Evolutionary conservation across 2,888 invertebrate genomes (phyloP).

Genomic region (Eupithecia centaureata): DNA sequence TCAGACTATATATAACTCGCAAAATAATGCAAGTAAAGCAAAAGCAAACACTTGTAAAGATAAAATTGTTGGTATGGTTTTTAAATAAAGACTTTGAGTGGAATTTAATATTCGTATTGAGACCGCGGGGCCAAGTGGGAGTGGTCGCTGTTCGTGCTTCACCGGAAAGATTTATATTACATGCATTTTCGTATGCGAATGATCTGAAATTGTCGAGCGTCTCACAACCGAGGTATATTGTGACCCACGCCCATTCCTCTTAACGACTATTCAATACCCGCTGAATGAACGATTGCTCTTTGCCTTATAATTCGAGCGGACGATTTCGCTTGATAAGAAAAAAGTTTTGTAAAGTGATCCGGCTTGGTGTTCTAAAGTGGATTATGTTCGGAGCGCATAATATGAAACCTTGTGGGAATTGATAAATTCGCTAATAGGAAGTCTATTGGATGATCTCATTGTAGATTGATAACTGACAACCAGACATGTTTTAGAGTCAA

Average conservation of each 20-base stretch:
- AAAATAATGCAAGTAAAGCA: slow-evolving; percentile 6
- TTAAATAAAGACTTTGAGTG: slow-evolving; percentile 78
- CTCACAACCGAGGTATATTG: slow-evolving; percentile 59
- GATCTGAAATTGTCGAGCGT: slow-evolving; percentile 81
- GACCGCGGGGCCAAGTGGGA: slow-evolving; percentile 77
- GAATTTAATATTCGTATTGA: slow-evolving; percentile 83
- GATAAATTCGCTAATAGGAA: slow-evolving; percentile 22
- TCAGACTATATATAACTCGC: neutral
- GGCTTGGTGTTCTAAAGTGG: slow-evolving; percentile 59
- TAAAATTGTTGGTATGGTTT: slow-evolving; percentile 66
- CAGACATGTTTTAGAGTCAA: too few relatives aligned
- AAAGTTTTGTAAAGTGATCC: slow-evolving; percentile 78
- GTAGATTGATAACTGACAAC: neutral
- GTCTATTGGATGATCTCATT: neutral
- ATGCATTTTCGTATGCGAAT: slow-evolving; percentile 81
- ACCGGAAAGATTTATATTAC: slow-evolving; percentile 85
- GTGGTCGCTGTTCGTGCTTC: slow-evolving; percentile 80
- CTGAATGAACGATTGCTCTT: slow-evolving; percentile 83
- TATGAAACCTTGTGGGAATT: slow-evolving; percentile 62
- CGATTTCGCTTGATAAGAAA: slow-evolving; percentile 68
- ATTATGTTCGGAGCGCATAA: slow-evolving; percentile 56
- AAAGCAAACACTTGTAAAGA: slow-evolving; percentile 12
- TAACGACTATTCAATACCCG: slow-evolving; percentile 82
- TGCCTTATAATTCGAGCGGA: slow-evolving; percentile 76
- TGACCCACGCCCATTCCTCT: slow-evolving; percentile 77